phyloP scores from a whole-genome alignment of 2,888 invertebrate species.

The Syrista parreyssii region DNA sequence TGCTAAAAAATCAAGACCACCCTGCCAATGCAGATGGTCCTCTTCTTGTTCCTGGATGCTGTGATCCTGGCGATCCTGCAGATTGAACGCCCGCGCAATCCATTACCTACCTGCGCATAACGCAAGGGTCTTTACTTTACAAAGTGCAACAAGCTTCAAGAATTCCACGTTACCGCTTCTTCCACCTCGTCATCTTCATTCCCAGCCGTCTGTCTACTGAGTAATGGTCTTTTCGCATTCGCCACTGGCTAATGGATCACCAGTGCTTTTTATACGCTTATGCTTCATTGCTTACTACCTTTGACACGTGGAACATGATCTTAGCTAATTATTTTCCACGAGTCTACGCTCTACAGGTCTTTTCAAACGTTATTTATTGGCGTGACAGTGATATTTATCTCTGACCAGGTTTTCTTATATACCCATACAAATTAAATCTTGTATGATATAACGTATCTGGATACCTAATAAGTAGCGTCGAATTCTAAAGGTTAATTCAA shows the following conservation, averaged over 20 bases:
- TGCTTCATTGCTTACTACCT: neutral
- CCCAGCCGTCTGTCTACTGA: neutral
- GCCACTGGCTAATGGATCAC: neutral
- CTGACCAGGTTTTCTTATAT: neutral
- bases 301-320: neutral
- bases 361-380: neutral
- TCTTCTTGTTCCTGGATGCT: neutral
- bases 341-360: neutral
- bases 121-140: neutral
- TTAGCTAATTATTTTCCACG: neutral
- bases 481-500: conserved; percentile 32
- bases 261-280: neutral
- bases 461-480: conserved; percentile 1
- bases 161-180: neutral
- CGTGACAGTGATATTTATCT: neutral
- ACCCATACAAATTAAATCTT: neutral
- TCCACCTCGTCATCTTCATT: conserved; percentile 1
- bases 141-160: neutral
- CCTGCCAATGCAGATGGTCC: neutral
- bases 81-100: neutral
- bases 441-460: neutral
- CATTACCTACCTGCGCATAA: neutral
- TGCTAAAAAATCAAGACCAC: neutral
- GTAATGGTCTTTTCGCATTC: neutral
- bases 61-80: neutral